Evolutionary conservation across 1,140 invertebrate species (phyloP), one percentile per base, ranked within the genome.

Genomic region (Bathynomus jamesi): DNA sequence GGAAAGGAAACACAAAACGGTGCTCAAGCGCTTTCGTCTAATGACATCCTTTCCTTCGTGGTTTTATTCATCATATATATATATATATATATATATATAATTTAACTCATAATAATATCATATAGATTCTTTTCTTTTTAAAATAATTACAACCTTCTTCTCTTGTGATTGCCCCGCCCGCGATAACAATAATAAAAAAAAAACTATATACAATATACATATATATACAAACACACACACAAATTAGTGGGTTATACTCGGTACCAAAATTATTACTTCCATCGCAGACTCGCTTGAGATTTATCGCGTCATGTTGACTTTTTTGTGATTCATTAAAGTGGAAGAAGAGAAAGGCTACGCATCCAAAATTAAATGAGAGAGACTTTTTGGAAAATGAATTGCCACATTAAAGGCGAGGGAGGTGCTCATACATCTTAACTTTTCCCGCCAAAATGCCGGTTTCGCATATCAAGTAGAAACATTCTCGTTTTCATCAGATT

Each of bases 321-420:
- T 53, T 53, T 53, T 53, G 40, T 11, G 13, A 53, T 53, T 53
- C 40, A 53, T 53, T 53, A 53, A 53, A 53, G 40, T 17, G 21
- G 40, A 53, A 53, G n/a, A 53, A 17, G 40, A 53, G 40, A 5
- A 53, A 53, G 40, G 21, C 40, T 53, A 53, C 40, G 40, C 40
- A 17, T 53, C 40, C 40, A 53, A 53, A 53, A 53, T 53, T 53
- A 53, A 53, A 53, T 53, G 40, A 69, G 71, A 31, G 28, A 63
- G 67, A 62, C 67, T 73, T 73, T 73, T 73, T 69, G 67, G 67
- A 61, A 66, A 69, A 73, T 73, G 72, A 40, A 73, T 69, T 69
- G 62, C 71, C 71, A 68, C 71, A 72, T 72, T 72, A 72, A 60
- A 67, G 67, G 67, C 61, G 61, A 65, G 11, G 61, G 71, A 72